Evolutionary conservation across 2,888 invertebrate genomes (phyloP), one percentile per base, ranked within the genome.

Genomic region (Carcina quercana): DNA sequence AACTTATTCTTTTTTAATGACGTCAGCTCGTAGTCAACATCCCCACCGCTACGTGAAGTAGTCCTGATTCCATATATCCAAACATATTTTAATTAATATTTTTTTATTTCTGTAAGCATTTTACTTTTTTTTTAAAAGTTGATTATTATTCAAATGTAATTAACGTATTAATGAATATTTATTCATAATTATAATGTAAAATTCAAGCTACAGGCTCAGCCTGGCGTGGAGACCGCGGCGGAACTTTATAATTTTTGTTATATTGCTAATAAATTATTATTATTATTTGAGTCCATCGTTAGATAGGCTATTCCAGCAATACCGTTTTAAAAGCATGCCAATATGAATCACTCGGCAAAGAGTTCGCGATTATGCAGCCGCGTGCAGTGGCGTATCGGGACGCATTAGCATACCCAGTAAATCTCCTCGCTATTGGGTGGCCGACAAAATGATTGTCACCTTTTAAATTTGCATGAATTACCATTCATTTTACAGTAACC

Each of bases 401-500:
- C 42, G 32, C 54, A 76, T 76, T 74, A 65, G 50, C 74, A 73
- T 76, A 66, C 63, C 50, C 56, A 46, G 57, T 60, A 61, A 70
- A 71, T 74, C 68, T 62, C 49, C n/a, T 10, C 15, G 30, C 59
- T 52, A 70, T 68, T 75, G 78, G 76, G 74, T 74, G 75, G 74
- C 55, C 71, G 64, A 63, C 64, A 71, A 65, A 65, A 66, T 73
- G 70, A 74, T 78, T 78, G 78, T 79, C 80, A 75, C 76, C 73
- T 73, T 74, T 72, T 76, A 76, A 72, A 79, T 80, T 80, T 79
- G 70, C 80, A 79, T 80, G 56, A 56, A 74, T 82, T 79, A 70
- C 50, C 69, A 69, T 75, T 50, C 50, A 48, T 57, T n/a, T n/a
- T 46, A 43, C 42, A 45, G 47, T 47, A 43, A 41, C 44, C 41